Conservation (phyloP, 2,113 vertebrate genomes). For the Pristiophorus japonicus region DNA sequence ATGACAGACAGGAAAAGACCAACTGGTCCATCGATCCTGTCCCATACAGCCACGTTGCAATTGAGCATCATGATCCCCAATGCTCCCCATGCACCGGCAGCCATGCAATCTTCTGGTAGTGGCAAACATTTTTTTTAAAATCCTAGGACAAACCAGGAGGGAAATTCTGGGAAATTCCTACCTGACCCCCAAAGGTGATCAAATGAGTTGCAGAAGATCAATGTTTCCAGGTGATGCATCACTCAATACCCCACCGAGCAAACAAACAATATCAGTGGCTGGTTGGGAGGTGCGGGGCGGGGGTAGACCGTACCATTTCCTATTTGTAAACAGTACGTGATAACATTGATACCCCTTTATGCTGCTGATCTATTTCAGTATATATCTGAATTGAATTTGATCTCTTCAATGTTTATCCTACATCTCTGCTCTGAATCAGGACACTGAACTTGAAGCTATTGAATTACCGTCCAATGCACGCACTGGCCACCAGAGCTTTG, state of each 20-base stretch:
- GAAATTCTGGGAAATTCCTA: too few relatives aligned
- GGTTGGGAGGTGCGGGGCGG: too few relatives aligned
- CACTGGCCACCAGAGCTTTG: conserved; percentile 26
- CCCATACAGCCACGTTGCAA: too few relatives aligned
- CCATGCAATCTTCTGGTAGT: too few relatives aligned
- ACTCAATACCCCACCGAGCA: not conserved
- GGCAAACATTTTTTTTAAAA: too few relatives aligned
- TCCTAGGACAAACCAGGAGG: too few relatives aligned
- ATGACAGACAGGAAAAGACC: too few relatives aligned
- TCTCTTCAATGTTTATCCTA: not conserved
- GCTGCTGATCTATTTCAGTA: not conserved
- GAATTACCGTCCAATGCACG: not conserved
- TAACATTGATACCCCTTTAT: not conserved
- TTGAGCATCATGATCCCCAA: too few relatives aligned
- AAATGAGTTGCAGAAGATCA: not conserved
- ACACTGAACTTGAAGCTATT: not conserved
- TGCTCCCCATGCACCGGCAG: too few relatives aligned
- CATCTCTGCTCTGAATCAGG: not conserved
- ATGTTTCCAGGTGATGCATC: not conserved
- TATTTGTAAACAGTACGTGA: not conserved
- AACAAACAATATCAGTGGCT: not conserved
- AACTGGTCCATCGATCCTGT: too few relatives aligned
- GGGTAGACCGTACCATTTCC: not conserved
- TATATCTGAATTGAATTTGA: not conserved
- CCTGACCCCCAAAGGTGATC: too few relatives aligned